Percentiles rank a stretch among this genome's conserved stretches.
Conservation (phyloP, 1,140 invertebrate genomes). For the Pararge aegeria region DNA sequence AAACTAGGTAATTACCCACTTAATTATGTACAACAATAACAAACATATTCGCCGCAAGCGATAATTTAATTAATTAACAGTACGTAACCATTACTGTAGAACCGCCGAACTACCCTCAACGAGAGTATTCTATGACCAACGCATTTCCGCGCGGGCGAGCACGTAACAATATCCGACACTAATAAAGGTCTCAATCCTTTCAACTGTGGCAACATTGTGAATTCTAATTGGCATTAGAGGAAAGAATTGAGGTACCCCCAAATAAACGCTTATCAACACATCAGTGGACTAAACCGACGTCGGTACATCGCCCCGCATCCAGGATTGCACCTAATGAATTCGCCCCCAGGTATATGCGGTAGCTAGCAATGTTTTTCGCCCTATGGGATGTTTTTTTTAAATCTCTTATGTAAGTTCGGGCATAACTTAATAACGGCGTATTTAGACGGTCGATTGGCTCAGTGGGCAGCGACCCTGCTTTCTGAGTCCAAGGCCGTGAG, state of each 20-base stretch:
- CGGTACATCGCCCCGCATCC: conserved; percentile 18
- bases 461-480: no score
- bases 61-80: conserved; percentile 28
- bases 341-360: conserved; percentile 52
- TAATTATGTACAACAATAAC: not conserved
- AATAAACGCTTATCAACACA: conserved; percentile 69
- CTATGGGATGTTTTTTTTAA: no score
- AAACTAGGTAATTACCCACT: not conserved
- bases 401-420: no score
- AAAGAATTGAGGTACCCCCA: conserved; percentile 71
- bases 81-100: conserved; percentile 14
- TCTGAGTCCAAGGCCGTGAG: no score
- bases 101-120: conserved; percentile 24
- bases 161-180: conserved; percentile 73
- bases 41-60: conserved; percentile 12
- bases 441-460: no score
- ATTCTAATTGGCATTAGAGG: conserved; percentile 74
- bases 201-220: conserved; percentile 63
- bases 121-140: conserved; percentile 42
- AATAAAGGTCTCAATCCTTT: conserved; percentile 73
- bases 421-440: no score
- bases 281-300: conserved; percentile 54
- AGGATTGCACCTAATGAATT: conserved; percentile 53
- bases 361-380: conserved; percentile 21
- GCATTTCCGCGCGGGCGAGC: conserved; percentile 46